A percentile compares a stretch with the other conserved stretches of the same genome.
Conservation (phyloP, 2,113 vertebrate species). For the Laticauda colubrina region DNA sequence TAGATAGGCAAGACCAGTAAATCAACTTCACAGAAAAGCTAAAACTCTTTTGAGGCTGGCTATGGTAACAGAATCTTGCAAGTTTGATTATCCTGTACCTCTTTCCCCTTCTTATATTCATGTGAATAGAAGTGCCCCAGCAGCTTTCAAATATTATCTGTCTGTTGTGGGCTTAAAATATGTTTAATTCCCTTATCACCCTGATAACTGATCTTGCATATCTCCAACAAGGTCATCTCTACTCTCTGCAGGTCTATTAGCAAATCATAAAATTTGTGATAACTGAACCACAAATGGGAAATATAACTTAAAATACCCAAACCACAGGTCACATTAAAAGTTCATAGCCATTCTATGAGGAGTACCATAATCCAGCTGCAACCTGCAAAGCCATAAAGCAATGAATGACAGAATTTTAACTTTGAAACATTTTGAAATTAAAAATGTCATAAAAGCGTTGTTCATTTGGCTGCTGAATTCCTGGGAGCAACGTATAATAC, state of each 20-base stretch:
- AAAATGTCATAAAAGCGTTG: slow-evolving; percentile 30
- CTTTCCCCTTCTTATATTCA: background rate
- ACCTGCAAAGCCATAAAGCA: slow-evolving; percentile 11
- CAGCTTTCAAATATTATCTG: background rate
- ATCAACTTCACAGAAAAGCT: background rate
- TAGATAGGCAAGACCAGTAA: background rate
- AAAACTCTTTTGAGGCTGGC: background rate
- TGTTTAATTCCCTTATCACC: background rate
- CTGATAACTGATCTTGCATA: background rate
- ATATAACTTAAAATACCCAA: background rate
- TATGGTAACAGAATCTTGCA: background rate
- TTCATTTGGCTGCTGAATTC: slow-evolving; percentile 32
- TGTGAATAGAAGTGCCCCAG: background rate
- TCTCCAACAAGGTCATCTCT: background rate
- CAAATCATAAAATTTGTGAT: background rate
- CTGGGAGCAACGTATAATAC: slow-evolving; percentile 32
- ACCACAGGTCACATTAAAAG: background rate
- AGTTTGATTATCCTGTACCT: background rate
- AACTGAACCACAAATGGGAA: background rate
- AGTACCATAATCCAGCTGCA: slow-evolving; percentile 27
- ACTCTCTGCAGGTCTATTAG: background rate
- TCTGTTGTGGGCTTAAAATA: background rate
- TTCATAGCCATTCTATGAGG: slow-evolving; percentile 10
- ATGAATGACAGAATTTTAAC: slow-evolving; percentile 43
- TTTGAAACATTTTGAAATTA: slow-evolving; percentile 42